Evolutionary conservation across 2,888 invertebrate species (phyloP).

Genomic region (Dryobota labecula): DNA sequence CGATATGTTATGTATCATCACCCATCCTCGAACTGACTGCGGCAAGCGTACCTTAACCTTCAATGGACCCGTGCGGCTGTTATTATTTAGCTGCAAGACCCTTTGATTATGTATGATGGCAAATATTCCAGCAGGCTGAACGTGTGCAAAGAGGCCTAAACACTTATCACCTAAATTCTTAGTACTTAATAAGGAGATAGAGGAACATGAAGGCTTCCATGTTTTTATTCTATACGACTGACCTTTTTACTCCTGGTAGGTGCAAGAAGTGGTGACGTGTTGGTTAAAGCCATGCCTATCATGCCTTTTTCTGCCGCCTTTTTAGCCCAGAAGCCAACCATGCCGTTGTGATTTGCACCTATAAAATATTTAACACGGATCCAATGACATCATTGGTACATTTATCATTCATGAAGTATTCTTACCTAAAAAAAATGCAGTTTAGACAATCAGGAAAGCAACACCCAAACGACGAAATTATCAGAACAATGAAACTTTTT

Average conservation of each 20-base stretch:
- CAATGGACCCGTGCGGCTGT: background rate
- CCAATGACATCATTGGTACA: background rate
- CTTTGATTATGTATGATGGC: too few species aligned
- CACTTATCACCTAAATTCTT: background rate
- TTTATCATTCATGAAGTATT: background rate
- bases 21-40: too few species aligned
- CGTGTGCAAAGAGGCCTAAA: background rate
- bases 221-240: slow-evolving; percentile 34
- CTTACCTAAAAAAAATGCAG: too few species aligned
- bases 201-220: background rate
- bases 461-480: background rate
- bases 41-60: too few species aligned
- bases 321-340: slow-evolving; percentile 95
- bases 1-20: background rate
- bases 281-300: slow-evolving; percentile 97
- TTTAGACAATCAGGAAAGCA: background rate
- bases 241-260: slow-evolving; percentile 95
- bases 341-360: slow-evolving; percentile 97
- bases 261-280: slow-evolving; percentile 96
- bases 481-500: background rate
- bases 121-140: background rate
- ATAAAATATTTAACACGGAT: slow-evolving; percentile 36
- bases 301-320: slow-evolving; percentile 93
- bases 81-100: background rate
- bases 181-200: too few species aligned